Percentiles rank a stretch among this genome's conserved stretches.
Conservation (phyloP, 2,888 invertebrate genomes). For the Ramazzottius varieornatus region DNA sequence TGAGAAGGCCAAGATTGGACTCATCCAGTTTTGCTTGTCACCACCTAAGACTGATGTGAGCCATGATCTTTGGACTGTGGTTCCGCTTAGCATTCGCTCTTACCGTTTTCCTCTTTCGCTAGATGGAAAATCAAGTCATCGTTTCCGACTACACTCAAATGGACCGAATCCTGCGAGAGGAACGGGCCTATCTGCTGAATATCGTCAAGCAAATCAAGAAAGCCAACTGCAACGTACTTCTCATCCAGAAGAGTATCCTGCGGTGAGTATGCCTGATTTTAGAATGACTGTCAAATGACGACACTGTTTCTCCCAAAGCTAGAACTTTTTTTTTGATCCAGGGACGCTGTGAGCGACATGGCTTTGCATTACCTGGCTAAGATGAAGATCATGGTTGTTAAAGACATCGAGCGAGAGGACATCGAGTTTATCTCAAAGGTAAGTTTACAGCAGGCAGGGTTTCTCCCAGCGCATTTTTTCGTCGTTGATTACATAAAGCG, state of each 20-base stretch:
- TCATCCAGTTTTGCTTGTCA: constrained; percentile 97
- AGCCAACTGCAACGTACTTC: constrained; percentile 80
- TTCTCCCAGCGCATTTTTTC: constrained; percentile 2
- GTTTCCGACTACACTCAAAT: constrained; percentile 98
- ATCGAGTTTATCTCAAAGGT: constrained; percentile 84
- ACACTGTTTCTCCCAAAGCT: neutral
- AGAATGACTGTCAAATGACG: neutral
- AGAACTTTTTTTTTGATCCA: constrained; percentile 21
- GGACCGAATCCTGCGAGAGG: constrained; percentile 92
- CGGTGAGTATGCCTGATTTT: constrained; percentile 28
- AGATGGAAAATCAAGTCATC: constrained; percentile 73
- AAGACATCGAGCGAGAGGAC: constrained; percentile 91
- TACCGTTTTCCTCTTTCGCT: constrained; percentile 11
- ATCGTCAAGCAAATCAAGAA: constrained; percentile 97
- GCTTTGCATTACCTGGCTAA: constrained; percentile 94
- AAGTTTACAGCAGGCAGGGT: constrained; percentile 10
- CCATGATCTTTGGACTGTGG: constrained; percentile 10
- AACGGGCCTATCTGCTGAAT: constrained; percentile 83
- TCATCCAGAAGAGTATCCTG: constrained; percentile 57
- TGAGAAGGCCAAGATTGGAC: constrained; percentile 90
- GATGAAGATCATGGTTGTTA: constrained; percentile 91
- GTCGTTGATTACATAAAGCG: constrained; percentile 3
- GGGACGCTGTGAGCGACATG: constrained; percentile 85
- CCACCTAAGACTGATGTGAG: constrained; percentile 91
- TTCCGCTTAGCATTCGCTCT: neutral